Evolutionary conservation across 2,797 vertebrate genomes (phyloP).

Genomic region (Meriones psammophilus): DNA sequence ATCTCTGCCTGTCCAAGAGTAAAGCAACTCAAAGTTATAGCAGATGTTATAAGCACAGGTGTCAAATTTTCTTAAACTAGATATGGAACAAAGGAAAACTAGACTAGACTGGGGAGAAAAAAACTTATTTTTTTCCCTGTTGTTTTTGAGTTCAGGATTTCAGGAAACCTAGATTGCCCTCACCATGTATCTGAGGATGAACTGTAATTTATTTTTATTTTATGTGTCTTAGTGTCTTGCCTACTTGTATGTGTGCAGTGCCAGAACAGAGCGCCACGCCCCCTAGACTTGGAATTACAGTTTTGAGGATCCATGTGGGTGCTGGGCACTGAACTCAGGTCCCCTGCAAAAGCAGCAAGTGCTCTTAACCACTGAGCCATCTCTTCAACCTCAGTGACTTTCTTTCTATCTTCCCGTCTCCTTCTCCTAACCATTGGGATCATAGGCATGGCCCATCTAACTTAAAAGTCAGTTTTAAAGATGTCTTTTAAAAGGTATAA

Average conservation of each 20-base stretch:
- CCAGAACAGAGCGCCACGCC: background rate
- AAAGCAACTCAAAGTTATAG: background rate
- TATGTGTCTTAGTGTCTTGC: background rate
- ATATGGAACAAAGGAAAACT: background rate
- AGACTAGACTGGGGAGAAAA: background rate
- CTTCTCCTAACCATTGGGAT: background rate
- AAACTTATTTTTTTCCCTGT: background rate
- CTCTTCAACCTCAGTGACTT: background rate
- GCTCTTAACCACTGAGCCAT: background rate
- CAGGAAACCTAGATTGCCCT: background rate
- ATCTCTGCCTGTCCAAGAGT: conserved; percentile 2
- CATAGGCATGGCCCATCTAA: background rate
- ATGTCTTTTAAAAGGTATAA: conserved; percentile 30
- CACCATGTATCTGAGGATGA: background rate
- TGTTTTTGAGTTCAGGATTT: background rate
- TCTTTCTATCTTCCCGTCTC: background rate
- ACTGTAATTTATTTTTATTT: background rate
- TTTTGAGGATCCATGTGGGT: background rate
- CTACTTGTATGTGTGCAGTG: background rate
- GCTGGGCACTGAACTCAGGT: background rate
- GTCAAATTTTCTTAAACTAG: conserved; percentile 45
- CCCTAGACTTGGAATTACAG: background rate
- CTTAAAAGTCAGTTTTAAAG: conserved; percentile 51
- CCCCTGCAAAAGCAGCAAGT: background rate
- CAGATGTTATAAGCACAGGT: background rate